Evolutionary conservation across 1,140 invertebrate species (phyloP).

Genomic region (Brachionus calyciflorus): DNA sequence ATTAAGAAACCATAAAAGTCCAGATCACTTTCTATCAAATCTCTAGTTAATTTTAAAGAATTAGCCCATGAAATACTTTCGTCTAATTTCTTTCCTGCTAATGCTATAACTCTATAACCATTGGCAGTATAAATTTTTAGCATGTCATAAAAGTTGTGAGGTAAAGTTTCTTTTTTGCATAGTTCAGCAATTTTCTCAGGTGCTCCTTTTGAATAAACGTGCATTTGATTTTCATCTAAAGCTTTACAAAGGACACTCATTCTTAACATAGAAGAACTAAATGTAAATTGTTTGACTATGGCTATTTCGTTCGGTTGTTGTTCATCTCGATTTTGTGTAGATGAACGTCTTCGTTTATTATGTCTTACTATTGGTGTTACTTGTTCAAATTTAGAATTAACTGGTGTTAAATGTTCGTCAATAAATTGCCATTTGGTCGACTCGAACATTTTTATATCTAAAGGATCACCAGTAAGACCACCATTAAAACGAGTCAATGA

Average conservation of each 20-base stretch:
- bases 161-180: conserved; percentile 56
- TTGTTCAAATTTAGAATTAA: conserved; percentile 62
- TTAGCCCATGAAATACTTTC: conserved; percentile 50
- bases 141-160: conserved; percentile 55
- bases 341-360: conserved; percentile 65
- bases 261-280: conserved; percentile 80
- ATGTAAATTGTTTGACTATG: conserved; percentile 86
- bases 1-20: conserved; percentile 82
- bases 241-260: conserved; percentile 80
- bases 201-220: conserved; percentile 84
- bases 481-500: conserved; percentile 80
- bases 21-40: conserved; percentile 71
- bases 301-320: conserved; percentile 65
- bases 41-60: conserved; percentile 51
- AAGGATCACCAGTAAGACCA: conserved; percentile 78
- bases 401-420: conserved; percentile 69
- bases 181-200: conserved; percentile 79
- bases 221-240: conserved; percentile 68
- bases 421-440: conserved; percentile 69
- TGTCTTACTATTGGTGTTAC: conserved; percentile 25
- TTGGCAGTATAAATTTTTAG: conserved; percentile 60
- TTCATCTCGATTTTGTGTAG: conserved; percentile 67
- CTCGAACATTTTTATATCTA: conserved; percentile 78
- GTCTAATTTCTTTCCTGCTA: conserved; percentile 59
- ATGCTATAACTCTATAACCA: conserved; percentile 62